Conservation (phyloP, 2,888 invertebrate species). For the Aphidoletes aphidimyza region DNA sequence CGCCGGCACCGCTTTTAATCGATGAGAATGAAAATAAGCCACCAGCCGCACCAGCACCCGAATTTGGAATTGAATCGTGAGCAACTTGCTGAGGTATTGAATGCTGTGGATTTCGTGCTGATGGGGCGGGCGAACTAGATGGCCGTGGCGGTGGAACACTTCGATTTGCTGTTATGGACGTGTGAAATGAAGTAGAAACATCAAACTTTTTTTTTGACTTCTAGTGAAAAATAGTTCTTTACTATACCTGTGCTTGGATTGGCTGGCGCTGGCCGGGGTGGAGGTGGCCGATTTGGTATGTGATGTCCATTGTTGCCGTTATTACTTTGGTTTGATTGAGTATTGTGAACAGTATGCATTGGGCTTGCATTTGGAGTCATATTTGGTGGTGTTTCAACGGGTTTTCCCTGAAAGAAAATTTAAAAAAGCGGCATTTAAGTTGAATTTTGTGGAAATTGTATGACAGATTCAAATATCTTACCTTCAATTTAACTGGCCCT, state of each 20-base stretch:
- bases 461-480: constrained; percentile 62
- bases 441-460: not conserved
- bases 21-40: constrained; percentile 81
- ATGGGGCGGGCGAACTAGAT: constrained; percentile 60
- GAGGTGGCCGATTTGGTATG: constrained; percentile 57
- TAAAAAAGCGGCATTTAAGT: not conserved
- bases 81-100: constrained; percentile 57
- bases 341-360: constrained; percentile 55
- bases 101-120: constrained; percentile 56
- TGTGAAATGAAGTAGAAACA: not conserved
- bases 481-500: constrained; percentile 77
- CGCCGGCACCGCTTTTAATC: constrained; percentile 91
- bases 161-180: not conserved
- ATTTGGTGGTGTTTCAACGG: constrained; percentile 62
- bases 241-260: constrained; percentile 29
- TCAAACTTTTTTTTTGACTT: too few species aligned
- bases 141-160: constrained; percentile 63
- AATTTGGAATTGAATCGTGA: constrained; percentile 55
- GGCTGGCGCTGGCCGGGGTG: constrained; percentile 58
- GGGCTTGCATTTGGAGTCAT: constrained; percentile 58
- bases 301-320: constrained; percentile 45
- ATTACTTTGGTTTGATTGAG: constrained; percentile 50
- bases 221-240: not conserved
- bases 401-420: constrained; percentile 61
- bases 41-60: constrained; percentile 29